Base-by-base conservation (phyloP, 1,140 invertebrate species). In the Macrocentrus cingulum region DNA sequence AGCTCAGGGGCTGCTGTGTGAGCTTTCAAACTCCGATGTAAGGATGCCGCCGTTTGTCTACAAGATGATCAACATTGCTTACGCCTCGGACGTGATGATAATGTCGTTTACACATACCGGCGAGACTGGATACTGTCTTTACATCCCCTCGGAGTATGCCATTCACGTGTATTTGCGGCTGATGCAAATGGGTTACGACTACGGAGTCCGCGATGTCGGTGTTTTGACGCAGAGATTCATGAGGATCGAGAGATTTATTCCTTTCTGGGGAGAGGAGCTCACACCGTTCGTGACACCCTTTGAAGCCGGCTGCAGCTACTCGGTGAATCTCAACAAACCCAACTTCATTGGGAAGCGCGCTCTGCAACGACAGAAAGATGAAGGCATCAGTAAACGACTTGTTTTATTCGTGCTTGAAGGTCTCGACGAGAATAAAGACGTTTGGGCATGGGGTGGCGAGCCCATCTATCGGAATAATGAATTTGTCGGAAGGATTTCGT, bases 31-130 rank as follows among this genome's bases (percentile, higher is more conserved):
- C 66, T 84, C 87, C 32, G 81, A 84, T 56, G 81, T 87, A 49
- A 83, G 84, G 65, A 80, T 90, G 46, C 85, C 88, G 58, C 86
- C 89, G 8, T 93, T 93, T 75, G 87, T 88, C 1, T 91, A 85
- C 67, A 87, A 88, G 70, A 85, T 86, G 68, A 84, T 91, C 16
- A 87, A 91, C 69, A 82, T 92, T 50, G 89, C 87, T 1, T 85
- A 90, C 72, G 89, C 88, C 3, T 89, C 87, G 39, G 86, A 88
- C 60, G 87, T 94, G 13, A 84, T 87, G 75, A 84, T 90, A 22
- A 90, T 93, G 85, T 84, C 87, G 57, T 85, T 92, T 54, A 91
- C 91, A 0, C 90, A 93, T 65, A 91, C 90, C 48, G 91, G 91
- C 20, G 91, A 93, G 76, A 84, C 90, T 66, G 91, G 91, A 5